Base-by-base conservation (phyloP, 2,113 vertebrate genomes). In the Thalassarche chlororhynchos region DNA sequence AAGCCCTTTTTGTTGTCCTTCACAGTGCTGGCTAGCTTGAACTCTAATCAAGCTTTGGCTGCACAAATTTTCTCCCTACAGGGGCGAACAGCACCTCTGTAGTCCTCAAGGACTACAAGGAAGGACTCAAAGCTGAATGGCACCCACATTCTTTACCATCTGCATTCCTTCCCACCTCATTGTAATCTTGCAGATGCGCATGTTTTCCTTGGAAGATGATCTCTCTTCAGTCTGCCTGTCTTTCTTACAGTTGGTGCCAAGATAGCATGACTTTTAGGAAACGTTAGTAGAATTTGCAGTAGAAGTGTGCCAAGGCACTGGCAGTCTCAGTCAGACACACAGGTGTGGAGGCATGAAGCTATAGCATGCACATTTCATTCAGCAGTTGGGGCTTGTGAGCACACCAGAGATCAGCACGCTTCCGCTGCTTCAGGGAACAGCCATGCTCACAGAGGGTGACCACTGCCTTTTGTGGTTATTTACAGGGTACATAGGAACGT, bases 331-430 rank as follows among this genome's bases (percentile, higher is more conserved):
- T 38, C n/a, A 25, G 1, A 15, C 51, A 42, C 26, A 18, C 19
- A 31, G 9, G 4, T 58, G 17, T 42, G 21, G 66, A 62, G 21
- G 26, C 23, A 5, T 7, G 13, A 61, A 81, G 21, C 82, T 75
- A 5, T 15, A 57, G 40, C 0, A 0, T 19, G 31, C 11, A 1
- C 17, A 1, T 78, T 69, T 69, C 17, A 16, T 77, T 70, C 60
- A 70, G 36, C 28, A 26, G 14, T 2, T 65, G 17, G 26, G 36
- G 18, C 44, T 87, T 66, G 46, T 75, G 20, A 66, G 13, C 61
- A 21, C 10, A 28, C 20, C 61, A 44, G 55, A 58, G 15, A 54
- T 38, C 12, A 51, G 26, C 38, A 58, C 2, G 3, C 2, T 68
- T 46, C 38, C 8, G 5, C 49, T 42, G 40, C 40, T 89, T n/a